phyloP scores from a whole-genome alignment of 2,113 vertebrate species.

The Mus musculus region DNA sequence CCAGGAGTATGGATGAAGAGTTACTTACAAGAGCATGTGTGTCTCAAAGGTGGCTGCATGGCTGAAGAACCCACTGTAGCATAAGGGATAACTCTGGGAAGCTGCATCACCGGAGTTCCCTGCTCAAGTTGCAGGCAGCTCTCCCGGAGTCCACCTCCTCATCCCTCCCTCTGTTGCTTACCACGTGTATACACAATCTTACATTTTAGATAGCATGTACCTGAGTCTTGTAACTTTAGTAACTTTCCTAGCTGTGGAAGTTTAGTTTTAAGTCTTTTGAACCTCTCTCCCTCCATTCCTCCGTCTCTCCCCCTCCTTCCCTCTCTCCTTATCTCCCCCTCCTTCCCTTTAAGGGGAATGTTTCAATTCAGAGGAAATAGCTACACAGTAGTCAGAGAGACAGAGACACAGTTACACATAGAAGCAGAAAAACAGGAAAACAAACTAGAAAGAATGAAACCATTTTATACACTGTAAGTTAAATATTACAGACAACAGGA shows the following conservation, averaged over 20 bases:
- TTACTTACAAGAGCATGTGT: background rate
- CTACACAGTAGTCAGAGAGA: too few species aligned
- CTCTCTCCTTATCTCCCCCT: too few species aligned
- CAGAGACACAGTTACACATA: background rate
- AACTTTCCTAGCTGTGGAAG: background rate
- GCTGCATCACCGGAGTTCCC: background rate
- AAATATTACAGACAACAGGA: background rate
- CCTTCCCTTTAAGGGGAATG: background rate
- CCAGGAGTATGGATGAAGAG: background rate
- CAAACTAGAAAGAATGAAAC: constrained; percentile 16
- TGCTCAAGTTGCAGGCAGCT: background rate
- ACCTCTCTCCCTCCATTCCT: too few species aligned
- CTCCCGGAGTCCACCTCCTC: background rate
- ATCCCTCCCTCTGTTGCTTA: background rate
- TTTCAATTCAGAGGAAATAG: background rate
- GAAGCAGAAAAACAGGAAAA: background rate
- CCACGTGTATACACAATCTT: background rate
- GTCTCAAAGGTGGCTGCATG: background rate
- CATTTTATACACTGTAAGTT: background rate
- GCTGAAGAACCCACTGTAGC: background rate
- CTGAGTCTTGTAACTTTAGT: background rate
- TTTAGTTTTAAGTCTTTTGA: background rate
- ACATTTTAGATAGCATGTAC: background rate
- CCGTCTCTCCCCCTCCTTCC: background rate
- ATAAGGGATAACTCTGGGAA: background rate